Conservation (phyloP, 2,888 invertebrate species). For the Gastrophysa polygoni region DNA sequence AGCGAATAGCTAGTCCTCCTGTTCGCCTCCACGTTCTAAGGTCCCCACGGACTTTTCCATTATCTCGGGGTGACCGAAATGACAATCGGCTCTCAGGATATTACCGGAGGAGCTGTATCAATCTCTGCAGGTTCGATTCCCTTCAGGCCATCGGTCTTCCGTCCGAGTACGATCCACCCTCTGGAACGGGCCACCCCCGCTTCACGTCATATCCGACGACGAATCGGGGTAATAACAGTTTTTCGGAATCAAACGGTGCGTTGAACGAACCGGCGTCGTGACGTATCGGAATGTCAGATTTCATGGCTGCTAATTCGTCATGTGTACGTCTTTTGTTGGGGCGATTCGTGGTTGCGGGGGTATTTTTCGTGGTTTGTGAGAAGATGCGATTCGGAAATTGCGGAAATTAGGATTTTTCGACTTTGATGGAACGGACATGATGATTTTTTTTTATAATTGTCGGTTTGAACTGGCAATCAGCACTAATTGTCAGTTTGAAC, state of each 20-base stretch:
- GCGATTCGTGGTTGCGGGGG: background rate
- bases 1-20: too few relatives aligned
- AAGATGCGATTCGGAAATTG: too few relatives aligned
- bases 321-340: background rate
- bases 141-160: conserved; percentile 47
- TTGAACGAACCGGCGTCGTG: conserved; percentile 39
- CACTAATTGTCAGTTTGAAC: too few relatives aligned
- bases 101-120: conserved; percentile 53
- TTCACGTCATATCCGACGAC: conserved; percentile 40
- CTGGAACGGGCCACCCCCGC: conserved; percentile 33
- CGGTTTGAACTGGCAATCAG: too few relatives aligned
- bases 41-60: conserved; percentile 19
- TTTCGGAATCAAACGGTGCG: conserved; percentile 45
- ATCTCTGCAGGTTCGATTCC: conserved; percentile 47
- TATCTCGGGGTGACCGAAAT: conserved; percentile 22
- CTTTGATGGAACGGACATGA: too few relatives aligned
- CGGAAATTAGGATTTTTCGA: too few relatives aligned
- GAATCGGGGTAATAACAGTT: conserved; percentile 52
- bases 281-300: conserved; percentile 41
- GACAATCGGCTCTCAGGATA: conserved; percentile 47
- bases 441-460: too few relatives aligned
- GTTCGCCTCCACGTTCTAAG: background rate
- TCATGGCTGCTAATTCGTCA: conserved; percentile 37
- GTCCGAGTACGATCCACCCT: conserved; percentile 45
- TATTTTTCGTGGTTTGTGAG: background rate